phyloP scores from a whole-genome alignment of 2,113 vertebrate species.

The Albula goreensis region DNA sequence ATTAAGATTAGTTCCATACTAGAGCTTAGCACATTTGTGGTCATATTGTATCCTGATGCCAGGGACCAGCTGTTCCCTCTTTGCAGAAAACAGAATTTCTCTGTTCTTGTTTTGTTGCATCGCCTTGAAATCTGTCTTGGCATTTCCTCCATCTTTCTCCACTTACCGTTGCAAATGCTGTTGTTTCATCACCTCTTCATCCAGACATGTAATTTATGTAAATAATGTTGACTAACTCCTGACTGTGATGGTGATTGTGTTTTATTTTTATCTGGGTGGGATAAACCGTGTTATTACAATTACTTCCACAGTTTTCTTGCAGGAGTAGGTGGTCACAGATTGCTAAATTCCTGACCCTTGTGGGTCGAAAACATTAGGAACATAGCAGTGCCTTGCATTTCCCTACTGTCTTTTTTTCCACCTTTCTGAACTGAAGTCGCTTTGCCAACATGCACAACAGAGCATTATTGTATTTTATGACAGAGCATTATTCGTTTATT shows the following conservation, averaged over 20 bases:
- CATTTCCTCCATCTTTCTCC: too few relatives aligned
- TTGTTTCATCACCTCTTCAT: background rate
- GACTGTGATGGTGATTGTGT: background rate
- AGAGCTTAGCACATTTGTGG: background rate
- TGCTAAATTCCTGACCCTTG: background rate
- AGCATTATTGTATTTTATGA: background rate
- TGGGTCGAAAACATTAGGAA: background rate
- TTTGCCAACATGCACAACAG: background rate
- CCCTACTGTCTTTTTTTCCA: background rate
- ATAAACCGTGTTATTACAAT: background rate
- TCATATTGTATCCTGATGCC: background rate
- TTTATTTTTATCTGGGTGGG: background rate
- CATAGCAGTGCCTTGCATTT: background rate
- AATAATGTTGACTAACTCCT: background rate
- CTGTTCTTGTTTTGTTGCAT: background rate
- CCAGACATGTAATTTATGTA: background rate
- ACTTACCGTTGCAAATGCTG: background rate
- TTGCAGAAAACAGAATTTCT: background rate
- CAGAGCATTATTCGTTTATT: background rate
- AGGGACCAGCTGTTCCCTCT: background rate
- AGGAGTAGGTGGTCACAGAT: background rate
- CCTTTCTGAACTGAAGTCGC: background rate
- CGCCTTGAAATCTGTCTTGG: background rate
- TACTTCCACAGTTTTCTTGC: too few relatives aligned
- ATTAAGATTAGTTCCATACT: background rate